A percentile compares a stretch with the other conserved stretches of the same genome.
Evolutionary conservation across 1,140 invertebrate species (phyloP).

Genomic region (Ostrea edulis): DNA sequence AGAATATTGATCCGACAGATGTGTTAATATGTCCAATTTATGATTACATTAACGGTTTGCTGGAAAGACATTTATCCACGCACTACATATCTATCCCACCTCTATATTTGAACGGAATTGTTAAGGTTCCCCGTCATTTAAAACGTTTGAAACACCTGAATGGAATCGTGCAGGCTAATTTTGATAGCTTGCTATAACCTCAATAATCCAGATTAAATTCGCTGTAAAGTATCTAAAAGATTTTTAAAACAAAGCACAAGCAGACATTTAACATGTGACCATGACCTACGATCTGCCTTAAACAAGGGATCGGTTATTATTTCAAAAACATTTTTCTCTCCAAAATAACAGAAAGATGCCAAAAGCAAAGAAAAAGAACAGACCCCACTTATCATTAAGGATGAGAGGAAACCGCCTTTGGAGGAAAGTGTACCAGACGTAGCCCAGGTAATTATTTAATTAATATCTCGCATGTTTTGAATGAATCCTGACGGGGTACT

Average conservation of each 20-base stretch:
- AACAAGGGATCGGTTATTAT: constrained; percentile 40
- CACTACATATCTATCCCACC: no score
- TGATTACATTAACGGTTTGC: neutral
- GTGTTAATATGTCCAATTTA: neutral
- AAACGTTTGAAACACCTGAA: neutral
- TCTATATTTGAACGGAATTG: no score
- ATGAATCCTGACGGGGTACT: neutral
- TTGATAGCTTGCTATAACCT: neutral
- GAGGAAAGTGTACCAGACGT: constrained; percentile 15
- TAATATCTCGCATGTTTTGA: neutral
- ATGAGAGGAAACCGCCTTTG: neutral
- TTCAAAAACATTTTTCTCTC: neutral
- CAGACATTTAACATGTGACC: neutral
- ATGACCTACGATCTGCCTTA: neutral
- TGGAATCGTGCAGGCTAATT: neutral
- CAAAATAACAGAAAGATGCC: neutral
- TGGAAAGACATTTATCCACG: neutral
- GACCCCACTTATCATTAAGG: neutral
- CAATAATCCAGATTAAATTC: constrained; percentile 6
- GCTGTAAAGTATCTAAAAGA: neutral
- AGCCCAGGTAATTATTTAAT: constrained; percentile 25
- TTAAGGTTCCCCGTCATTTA: neutral
- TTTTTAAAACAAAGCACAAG: neutral
- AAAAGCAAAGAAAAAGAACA: constrained; percentile 25
- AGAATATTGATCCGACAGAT: neutral